Evolutionary conservation across 2,113 vertebrate genomes (phyloP).

Genomic region (Sylvia atricapilla): DNA sequence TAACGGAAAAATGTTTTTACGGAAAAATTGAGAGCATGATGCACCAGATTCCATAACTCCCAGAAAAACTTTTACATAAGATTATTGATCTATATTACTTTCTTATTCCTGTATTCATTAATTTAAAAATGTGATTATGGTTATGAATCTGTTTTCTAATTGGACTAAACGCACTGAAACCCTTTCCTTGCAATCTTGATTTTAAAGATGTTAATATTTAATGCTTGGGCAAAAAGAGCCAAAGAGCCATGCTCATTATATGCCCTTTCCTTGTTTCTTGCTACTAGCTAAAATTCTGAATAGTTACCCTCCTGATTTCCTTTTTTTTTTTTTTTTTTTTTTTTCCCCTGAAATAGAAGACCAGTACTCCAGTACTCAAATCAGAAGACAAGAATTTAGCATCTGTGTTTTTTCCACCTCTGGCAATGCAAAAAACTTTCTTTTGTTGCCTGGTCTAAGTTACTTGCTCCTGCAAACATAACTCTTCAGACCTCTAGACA

Average conservation of each 20-base stretch:
- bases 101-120: not conserved
- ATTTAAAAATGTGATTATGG: not conserved
- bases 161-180: not conserved
- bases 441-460: not conserved
- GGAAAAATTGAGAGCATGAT: not conserved
- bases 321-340: not conserved
- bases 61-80: not conserved
- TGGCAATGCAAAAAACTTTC: not conserved
- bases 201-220: not conserved
- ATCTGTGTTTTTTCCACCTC: not conserved
- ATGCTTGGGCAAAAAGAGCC: not conserved
- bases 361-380: not conserved
- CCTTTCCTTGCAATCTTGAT: not conserved
- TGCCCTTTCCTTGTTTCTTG: not conserved
- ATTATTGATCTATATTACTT: not conserved
- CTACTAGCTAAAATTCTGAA: not conserved
- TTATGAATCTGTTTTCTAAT: not conserved
- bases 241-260: not conserved
- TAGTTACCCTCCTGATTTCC: not conserved
- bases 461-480: not conserved
- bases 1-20: constrained; percentile 21
- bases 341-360: not conserved
- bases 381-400: not conserved
- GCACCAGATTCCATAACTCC: not conserved
- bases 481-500: not conserved